Percentiles rank a stretch among this genome's conserved stretches.
Conservation (phyloP, 1,140 invertebrate genomes). For the Lordiphosa stackelbergi region DNA sequence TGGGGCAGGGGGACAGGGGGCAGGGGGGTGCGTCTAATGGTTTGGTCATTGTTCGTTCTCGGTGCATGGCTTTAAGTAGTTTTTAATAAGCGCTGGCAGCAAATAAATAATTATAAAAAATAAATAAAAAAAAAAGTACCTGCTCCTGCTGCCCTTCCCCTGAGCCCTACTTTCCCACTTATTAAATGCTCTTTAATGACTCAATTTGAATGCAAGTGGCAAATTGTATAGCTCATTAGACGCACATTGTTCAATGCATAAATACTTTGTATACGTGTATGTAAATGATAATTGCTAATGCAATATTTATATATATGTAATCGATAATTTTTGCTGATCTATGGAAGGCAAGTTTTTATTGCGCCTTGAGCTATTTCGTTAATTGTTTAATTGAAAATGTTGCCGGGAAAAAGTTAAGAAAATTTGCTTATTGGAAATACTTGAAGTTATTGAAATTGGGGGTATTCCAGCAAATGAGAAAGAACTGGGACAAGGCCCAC, state of each 20-base stretch:
- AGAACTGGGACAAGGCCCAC: no score
- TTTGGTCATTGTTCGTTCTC: conserved; percentile 43
- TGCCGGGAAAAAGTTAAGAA: background rate
- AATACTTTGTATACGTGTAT: conserved; percentile 35
- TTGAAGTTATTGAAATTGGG: no score
- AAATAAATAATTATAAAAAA: conserved; percentile 75
- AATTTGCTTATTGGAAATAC: no score
- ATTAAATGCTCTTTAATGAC: conserved; percentile 49
- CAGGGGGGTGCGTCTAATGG: conserved; percentile 25
- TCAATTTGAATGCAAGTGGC: conserved; percentile 66
- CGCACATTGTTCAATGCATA: conserved; percentile 6
- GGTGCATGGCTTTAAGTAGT: conserved; percentile 47
- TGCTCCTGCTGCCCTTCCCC: background rate
- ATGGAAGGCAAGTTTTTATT: conserved; percentile 29
- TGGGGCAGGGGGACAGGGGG: background rate
- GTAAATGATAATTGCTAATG: conserved; percentile 48
- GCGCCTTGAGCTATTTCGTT: conserved; percentile 15
- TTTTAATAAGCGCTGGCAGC: conserved; percentile 64
- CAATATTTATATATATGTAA: conserved; percentile 14
- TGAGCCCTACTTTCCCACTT: conserved; percentile 33
- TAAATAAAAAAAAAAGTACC: conserved; percentile 56
- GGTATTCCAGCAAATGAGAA: no score
- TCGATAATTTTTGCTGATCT: conserved; percentile 40
- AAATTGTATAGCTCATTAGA: conserved; percentile 28
- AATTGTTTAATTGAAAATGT: background rate